These are phyloP conservation scores for Parauchenoglanis punctatus DNA, from an alignment of 2,797 vertebrate genomes.

Conservation along the genomic window DNA sequence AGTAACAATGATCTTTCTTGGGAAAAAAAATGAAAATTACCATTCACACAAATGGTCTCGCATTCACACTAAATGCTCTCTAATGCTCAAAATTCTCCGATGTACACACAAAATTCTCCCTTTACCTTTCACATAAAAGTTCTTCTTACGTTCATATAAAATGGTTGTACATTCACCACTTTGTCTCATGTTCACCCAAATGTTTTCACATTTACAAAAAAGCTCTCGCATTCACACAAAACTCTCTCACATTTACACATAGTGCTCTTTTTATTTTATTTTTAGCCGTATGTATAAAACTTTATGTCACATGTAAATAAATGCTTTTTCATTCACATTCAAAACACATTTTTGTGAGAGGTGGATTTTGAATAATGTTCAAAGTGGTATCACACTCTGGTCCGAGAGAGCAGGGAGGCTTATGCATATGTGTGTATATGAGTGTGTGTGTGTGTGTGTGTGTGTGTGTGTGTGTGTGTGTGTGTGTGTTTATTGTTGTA, in stretches of 20 bases:
- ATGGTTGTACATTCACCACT: background rate
- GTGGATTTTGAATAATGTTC: background rate
- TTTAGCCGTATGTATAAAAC: background rate
- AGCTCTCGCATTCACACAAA: background rate
- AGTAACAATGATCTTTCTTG: too few species aligned
- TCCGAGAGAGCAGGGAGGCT: background rate
- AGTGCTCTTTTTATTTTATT: background rate
- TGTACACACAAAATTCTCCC: background rate
- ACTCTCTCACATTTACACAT: background rate
- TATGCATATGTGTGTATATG: background rate
- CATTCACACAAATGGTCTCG: background rate
- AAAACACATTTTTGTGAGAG: background rate
- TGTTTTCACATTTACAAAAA: background rate
- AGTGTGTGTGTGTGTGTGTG: background rate
- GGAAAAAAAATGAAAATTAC: too few species aligned
- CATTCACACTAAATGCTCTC: background rate
- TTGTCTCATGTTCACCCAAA: too few species aligned
- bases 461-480: slow-evolving; percentile 13
- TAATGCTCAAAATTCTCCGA: background rate
- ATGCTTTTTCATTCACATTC: background rate
- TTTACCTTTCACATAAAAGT: background rate
- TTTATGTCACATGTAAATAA: background rate
- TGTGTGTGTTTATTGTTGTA: slow-evolving; percentile 20
- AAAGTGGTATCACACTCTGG: background rate
- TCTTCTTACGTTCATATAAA: background rate